Percentiles rank a stretch among this genome's conserved stretches.
phyloP scores from a whole-genome alignment of 2,888 invertebrate genomes.

The Abscondita cerata region DNA sequence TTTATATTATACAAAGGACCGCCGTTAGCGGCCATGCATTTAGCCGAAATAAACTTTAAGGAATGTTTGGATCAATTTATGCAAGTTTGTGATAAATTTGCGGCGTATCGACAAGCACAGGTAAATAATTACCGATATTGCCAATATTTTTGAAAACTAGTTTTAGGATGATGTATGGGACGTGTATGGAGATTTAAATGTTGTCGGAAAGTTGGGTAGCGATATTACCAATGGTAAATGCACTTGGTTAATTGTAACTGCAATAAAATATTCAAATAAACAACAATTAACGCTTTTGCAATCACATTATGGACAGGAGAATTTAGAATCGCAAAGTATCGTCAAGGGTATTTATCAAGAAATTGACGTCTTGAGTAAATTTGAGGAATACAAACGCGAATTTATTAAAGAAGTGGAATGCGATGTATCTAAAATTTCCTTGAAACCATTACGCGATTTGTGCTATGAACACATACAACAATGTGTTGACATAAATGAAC shows the following conservation, averaged over 20 bases:
- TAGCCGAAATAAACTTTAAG: neutral
- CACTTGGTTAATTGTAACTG: neutral
- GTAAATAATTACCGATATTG: too few species aligned
- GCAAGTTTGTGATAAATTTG: neutral
- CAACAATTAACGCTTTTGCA: neutral
- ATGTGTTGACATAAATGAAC: too few species aligned
- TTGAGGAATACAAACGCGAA: neutral
- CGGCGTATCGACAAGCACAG: neutral
- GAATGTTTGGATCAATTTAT: neutral
- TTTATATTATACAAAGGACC: neutral
- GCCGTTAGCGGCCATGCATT: neutral
- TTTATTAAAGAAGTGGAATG: neutral
- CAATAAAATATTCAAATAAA: neutral
- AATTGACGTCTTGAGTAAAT: neutral
- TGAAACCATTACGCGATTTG: neutral
- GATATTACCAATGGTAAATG: neutral
- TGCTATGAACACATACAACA: too few species aligned
- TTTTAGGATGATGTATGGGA: constrained; percentile 3
- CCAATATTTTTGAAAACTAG: too few species aligned
- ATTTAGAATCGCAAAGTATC: neutral
- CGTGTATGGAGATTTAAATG: neutral
- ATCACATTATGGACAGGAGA: neutral
- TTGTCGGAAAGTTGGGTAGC: neutral
- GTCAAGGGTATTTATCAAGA: neutral
- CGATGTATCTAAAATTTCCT: neutral